Conservation (phyloP, 2,888 invertebrate genomes). For the Panopea generosa region DNA sequence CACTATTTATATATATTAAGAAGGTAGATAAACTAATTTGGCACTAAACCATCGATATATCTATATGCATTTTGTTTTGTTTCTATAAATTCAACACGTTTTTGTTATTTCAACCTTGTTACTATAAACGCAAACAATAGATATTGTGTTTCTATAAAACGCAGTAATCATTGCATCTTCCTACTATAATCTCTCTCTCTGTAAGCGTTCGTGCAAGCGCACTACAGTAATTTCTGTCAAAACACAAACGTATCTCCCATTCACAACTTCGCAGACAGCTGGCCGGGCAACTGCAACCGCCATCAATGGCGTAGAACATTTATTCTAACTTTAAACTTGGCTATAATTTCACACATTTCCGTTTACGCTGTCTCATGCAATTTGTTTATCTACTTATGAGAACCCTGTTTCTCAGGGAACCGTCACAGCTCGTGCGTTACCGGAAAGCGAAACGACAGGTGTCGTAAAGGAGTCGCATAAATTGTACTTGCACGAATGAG, state of each 20-base stretch:
- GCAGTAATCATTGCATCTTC: too few relatives aligned
- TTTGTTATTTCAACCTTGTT: too few relatives aligned
- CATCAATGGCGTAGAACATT: not conserved
- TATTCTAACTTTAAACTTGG: constrained; percentile 12
- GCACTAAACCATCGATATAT: too few relatives aligned
- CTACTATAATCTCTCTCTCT: too few relatives aligned
- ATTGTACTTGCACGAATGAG: constrained; percentile 1
- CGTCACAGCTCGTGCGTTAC: constrained; percentile 41
- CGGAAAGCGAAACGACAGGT: constrained; percentile 43
- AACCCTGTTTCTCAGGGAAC: constrained; percentile 6
- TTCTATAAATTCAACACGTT: too few relatives aligned
- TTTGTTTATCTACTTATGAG: constrained; percentile 17
- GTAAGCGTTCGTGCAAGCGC: too few relatives aligned
- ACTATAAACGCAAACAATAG: too few relatives aligned
- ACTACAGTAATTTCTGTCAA: constrained; percentile 4
- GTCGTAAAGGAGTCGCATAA: constrained; percentile 14
- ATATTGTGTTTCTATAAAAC: too few relatives aligned
- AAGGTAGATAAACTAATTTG: too few relatives aligned
- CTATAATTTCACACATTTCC: constrained; percentile 19
- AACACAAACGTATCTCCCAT: constrained; percentile 2
- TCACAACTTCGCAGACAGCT: constrained; percentile 1
- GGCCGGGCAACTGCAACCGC: constrained; percentile 3
- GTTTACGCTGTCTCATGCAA: constrained; percentile 13
- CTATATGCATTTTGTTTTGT: too few relatives aligned
- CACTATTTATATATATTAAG: too few relatives aligned